phyloP scores from a whole-genome alignment of 2,888 invertebrate genomes.

The Heliconius ethilla region DNA sequence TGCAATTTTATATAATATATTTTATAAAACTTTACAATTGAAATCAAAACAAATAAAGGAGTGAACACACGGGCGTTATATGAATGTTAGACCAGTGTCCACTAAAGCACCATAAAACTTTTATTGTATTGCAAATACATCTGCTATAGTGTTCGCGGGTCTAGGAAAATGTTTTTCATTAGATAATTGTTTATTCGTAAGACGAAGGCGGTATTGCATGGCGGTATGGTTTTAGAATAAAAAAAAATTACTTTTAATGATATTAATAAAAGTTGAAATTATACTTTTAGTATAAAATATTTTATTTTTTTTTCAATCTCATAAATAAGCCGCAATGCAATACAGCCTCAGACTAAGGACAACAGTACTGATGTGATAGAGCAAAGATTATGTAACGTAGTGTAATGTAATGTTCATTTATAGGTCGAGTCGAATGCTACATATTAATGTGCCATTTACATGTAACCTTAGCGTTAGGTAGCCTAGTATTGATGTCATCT shows the following conservation, averaged over 20 bases:
- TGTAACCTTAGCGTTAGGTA: conserved; percentile 60
- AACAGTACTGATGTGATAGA: conserved; percentile 78
- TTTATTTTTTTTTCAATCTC: neutral
- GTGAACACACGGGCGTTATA: conserved; percentile 17
- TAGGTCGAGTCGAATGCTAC: conserved; percentile 54
- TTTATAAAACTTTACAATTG: conserved; percentile 16
- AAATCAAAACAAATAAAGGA: neutral
- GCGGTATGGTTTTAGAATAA: conserved; percentile 19
- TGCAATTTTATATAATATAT: conserved; percentile 7
- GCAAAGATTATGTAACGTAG: conserved; percentile 68
- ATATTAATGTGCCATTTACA: conserved; percentile 76
- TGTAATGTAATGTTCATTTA: conserved; percentile 43
- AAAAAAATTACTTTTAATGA: neutral
- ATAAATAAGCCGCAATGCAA: conserved; percentile 31
- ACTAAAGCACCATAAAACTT: conserved; percentile 19
- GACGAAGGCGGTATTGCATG: conserved; percentile 37
- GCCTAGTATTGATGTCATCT: conserved; percentile 42
- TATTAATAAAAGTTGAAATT: no score
- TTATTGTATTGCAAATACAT: neutral
- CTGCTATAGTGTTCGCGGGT: conserved; percentile 25
- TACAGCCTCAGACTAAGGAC: conserved; percentile 59
- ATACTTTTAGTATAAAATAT: neutral
- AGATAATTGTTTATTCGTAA: conserved; percentile 37
- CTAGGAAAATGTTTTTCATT: conserved; percentile 23
- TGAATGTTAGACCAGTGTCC: conserved; percentile 31